Conservation (phyloP, 2,888 invertebrate species). For the Chymomyza amoena region DNA sequence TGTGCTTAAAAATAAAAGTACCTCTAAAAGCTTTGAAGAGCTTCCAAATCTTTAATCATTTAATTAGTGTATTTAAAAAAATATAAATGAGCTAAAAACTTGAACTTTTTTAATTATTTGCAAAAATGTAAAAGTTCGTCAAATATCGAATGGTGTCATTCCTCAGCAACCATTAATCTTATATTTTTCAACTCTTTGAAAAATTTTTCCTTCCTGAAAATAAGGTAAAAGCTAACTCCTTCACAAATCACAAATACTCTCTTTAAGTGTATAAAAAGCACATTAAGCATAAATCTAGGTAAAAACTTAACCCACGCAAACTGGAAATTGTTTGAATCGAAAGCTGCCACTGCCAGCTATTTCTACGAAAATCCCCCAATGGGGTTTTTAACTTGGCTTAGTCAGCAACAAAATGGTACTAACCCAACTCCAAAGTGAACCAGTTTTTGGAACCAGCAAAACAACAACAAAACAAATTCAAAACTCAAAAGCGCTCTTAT, state of each 20-base stretch:
- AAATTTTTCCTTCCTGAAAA: too few relatives aligned
- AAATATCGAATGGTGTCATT: too few relatives aligned
- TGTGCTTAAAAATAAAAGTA: too few relatives aligned
- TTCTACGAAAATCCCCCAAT: background rate
- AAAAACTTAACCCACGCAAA: constrained; percentile 17
- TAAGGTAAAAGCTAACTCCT: background rate
- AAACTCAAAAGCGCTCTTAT: background rate
- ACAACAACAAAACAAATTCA: background rate
- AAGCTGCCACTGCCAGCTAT: constrained; percentile 29
- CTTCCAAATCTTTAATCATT: too few relatives aligned
- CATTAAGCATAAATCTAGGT: constrained; percentile 24
- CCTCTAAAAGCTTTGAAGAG: too few relatives aligned
- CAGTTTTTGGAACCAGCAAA: background rate
- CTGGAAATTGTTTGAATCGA: constrained; percentile 22
- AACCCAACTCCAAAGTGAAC: constrained; percentile 6
- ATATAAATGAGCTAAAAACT: too few relatives aligned
- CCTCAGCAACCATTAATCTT: too few relatives aligned
- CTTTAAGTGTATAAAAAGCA: background rate
- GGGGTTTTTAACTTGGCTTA: background rate
- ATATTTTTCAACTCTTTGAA: too few relatives aligned
- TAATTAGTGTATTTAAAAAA: too few relatives aligned
- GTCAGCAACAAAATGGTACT: constrained; percentile 27
- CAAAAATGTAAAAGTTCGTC: too few relatives aligned
- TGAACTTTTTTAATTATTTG: too few relatives aligned
- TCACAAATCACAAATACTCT: background rate